These are phyloP conservation scores for Apodemus sylvaticus DNA, from an alignment of 2,113 vertebrate species.

Conservation along the genomic window DNA sequence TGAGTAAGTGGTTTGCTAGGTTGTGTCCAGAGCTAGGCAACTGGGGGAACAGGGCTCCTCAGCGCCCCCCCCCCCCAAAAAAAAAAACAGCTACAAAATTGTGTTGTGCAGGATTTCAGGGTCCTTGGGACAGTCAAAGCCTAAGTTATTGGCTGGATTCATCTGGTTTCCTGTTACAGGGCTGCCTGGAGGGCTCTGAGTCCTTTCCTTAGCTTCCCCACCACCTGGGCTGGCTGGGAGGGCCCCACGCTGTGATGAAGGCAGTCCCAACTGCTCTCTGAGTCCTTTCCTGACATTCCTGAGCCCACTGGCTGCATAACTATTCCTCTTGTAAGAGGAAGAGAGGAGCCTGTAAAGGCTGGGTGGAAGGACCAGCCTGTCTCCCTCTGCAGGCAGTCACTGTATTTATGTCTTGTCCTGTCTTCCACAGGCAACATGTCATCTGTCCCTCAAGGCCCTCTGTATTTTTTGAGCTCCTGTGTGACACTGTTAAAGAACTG, in stretches of 20 bases:
- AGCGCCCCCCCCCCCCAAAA: background rate
- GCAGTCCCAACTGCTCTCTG: too few relatives aligned
- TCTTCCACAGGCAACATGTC: background rate
- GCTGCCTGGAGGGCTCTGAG: background rate
- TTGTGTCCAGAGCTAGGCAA: conserved; percentile 11
- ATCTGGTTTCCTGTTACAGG: background rate
- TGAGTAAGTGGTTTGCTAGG: conserved; percentile 64
- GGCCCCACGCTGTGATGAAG: background rate
- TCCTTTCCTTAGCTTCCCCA: background rate
- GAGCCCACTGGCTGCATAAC: background rate
- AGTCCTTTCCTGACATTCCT: background rate
- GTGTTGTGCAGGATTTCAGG: conserved; percentile 4
- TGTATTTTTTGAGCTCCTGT: background rate
- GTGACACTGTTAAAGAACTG: background rate
- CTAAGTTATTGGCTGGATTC: background rate
- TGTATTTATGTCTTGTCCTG: background rate
- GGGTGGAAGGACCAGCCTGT: background rate
- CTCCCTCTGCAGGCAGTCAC: background rate
- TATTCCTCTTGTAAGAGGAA: background rate
- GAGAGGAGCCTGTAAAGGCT: background rate
- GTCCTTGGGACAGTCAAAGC: background rate
- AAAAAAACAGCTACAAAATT: background rate
- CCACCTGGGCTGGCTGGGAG: background rate
- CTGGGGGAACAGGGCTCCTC: background rate
- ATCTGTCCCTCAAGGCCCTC: background rate